These are phyloP conservation scores for Mesochorus sp. DNA, from an alignment of 2,888 invertebrate species.

Conservation along the genomic window DNA sequence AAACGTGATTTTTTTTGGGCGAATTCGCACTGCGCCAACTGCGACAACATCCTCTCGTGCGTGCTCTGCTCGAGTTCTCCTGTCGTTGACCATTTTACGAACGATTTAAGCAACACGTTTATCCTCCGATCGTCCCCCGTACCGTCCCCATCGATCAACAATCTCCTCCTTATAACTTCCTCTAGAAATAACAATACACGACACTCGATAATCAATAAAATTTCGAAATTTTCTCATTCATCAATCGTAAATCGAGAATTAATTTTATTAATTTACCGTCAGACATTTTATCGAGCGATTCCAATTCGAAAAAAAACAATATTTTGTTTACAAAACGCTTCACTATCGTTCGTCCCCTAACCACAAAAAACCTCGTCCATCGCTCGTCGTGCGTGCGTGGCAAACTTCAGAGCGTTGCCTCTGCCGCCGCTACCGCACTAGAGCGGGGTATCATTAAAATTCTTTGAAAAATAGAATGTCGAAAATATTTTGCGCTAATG, in stretches of 20 bases:
- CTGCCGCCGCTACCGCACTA: too few species aligned
- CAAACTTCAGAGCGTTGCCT: too few species aligned
- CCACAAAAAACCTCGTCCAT: background rate
- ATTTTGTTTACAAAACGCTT: too few species aligned
- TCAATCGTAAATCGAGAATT: background rate
- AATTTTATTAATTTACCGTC: conserved; percentile 28
- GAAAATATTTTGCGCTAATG: too few species aligned
- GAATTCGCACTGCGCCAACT: conserved; percentile 94
- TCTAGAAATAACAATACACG: too few species aligned
- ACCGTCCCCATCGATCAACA: conserved; percentile 98
- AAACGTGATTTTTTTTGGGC: conserved; percentile 92
- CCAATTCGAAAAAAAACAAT: background rate
- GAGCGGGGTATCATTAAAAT: too few species aligned
- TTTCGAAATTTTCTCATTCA: background rate
- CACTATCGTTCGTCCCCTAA: background rate
- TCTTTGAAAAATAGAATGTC: too few species aligned
- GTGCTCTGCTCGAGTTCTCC: conserved; percentile 83
- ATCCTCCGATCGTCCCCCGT: conserved; percentile 97
- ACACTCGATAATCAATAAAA: too few species aligned
- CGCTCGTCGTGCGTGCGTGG: too few species aligned
- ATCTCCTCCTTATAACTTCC: conserved; percentile 94
- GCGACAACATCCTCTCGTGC: conserved; percentile 91
- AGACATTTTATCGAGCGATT: background rate
- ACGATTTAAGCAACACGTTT: conserved; percentile 91
- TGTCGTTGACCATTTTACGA: conserved; percentile 90